phyloP scores from a whole-genome alignment of 2,888 invertebrate species.

The Lacanobia oleracea region DNA sequence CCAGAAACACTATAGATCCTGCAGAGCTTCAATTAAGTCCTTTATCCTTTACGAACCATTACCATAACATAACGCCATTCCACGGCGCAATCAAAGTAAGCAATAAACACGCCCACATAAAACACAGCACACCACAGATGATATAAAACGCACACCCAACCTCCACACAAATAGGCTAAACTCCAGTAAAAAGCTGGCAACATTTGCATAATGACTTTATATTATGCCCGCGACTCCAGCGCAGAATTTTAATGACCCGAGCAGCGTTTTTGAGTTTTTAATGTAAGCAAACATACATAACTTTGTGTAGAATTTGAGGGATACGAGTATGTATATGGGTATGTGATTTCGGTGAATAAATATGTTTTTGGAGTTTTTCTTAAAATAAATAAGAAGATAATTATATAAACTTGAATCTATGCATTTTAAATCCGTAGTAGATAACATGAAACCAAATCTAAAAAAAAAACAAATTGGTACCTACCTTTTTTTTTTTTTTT shows the following conservation, averaged over 20 bases:
- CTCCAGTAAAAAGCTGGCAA: conserved; percentile 80
- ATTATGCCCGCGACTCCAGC: conserved; percentile 81
- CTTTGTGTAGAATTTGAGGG: conserved; percentile 16
- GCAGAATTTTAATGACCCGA: conserved; percentile 85
- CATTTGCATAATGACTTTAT: conserved; percentile 90
- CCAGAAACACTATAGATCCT: background rate
- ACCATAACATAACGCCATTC: conserved; percentile 30
- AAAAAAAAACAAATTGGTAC: no score
- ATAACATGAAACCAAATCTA: no score
- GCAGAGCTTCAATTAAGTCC: conserved; percentile 11
- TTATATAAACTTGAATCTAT: no score
- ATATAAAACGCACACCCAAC: conserved; percentile 67
- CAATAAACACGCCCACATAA: conserved; percentile 53
- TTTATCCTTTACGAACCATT: conserved; percentile 2
- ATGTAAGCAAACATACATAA: conserved; percentile 64
- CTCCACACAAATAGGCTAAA: conserved; percentile 84
- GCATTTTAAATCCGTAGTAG: no score
- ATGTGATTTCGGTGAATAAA: background rate
- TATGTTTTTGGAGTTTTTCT: background rate
- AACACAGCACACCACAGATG: conserved; percentile 40
- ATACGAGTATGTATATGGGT: background rate
- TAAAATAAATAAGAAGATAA: no score
- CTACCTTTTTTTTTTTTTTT: no score
- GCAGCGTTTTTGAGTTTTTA: conserved; percentile 71
- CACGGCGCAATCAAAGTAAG: conserved; percentile 57